Percentiles rank a stretch among this genome's conserved stretches.
These are phyloP conservation scores for Anguilla japonica DNA, from an alignment of 2,113 vertebrate species.

Conservation along the genomic window DNA sequence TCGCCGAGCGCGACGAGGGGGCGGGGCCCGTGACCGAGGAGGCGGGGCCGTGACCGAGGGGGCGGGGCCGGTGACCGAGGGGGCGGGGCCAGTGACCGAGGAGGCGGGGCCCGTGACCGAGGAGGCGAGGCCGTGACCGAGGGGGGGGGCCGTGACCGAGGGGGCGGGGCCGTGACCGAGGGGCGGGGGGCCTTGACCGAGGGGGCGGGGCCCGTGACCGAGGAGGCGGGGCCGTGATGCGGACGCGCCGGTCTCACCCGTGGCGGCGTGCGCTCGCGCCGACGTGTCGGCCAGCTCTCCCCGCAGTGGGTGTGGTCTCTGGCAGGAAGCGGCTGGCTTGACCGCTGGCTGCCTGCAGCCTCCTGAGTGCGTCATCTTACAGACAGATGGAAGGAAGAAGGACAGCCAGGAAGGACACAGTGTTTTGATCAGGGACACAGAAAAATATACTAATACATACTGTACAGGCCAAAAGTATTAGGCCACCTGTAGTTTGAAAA, in stretches of 20 bases:
- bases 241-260: conserved; percentile 68
- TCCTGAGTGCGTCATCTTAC: conserved; percentile 70
- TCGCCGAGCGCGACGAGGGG: neutral
- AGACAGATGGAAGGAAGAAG: neutral
- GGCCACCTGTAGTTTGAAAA: no score
- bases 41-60: neutral
- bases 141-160: no score
- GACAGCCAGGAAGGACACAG: neutral
- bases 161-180: no score
- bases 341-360: conserved; percentile 61
- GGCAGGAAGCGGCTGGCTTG: conserved; percentile 71
- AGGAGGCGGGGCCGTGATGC: neutral
- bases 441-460: neutral
- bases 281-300: conserved; percentile 81
- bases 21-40: neutral
- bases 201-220: no score
- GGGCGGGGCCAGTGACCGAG: no score
- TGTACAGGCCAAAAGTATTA: no score
- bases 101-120: no score
- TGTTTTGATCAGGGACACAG: neutral
- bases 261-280: conserved; percentile 77
- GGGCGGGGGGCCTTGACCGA: no score
- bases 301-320: conserved; percentile 70
- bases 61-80: no score
- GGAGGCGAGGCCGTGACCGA: no score